Conservation (phyloP, 64 coral and sea anemone species). For the Montipora capricornis region DNA sequence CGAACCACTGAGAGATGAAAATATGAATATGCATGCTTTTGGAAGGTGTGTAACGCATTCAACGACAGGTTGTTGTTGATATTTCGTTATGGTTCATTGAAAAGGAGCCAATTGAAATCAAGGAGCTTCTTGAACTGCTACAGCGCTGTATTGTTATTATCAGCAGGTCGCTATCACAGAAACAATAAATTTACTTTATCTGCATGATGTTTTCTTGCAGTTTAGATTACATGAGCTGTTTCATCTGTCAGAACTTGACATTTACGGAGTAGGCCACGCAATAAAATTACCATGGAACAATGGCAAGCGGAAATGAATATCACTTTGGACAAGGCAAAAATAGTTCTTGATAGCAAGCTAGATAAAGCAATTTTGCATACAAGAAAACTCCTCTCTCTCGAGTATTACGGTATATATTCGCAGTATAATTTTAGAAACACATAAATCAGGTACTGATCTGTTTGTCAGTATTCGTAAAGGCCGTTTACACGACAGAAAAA, state of each 20-base stretch:
- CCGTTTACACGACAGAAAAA: too few species aligned
- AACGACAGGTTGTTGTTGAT: constrained; percentile 28
- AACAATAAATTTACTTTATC: neutral
- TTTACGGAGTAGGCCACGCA: too few species aligned
- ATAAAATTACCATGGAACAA: too few species aligned
- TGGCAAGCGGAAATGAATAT: neutral
- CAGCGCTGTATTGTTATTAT: constrained; percentile 4
- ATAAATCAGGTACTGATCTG: too few species aligned
- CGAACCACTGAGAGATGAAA: neutral
- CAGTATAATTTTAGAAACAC: too few species aligned
- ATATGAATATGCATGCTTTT: constrained; percentile 39
- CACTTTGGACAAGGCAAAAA: too few species aligned
- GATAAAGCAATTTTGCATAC: too few species aligned
- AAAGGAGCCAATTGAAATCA: constrained; percentile 30
- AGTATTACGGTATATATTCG: too few species aligned
- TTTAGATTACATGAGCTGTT: neutral
- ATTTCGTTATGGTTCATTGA: constrained; percentile 20
- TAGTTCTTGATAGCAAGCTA: too few species aligned
- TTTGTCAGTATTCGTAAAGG: too few species aligned
- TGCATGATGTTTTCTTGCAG: neutral
- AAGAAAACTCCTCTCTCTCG: too few species aligned
- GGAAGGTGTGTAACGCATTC: constrained; percentile 30
- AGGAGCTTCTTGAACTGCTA: neutral
- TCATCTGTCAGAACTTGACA: too few species aligned
- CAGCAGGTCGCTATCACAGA: neutral